phyloP scores from a whole-genome alignment of 2,113 vertebrate species.

The Daubentonia madagascariensis region DNA sequence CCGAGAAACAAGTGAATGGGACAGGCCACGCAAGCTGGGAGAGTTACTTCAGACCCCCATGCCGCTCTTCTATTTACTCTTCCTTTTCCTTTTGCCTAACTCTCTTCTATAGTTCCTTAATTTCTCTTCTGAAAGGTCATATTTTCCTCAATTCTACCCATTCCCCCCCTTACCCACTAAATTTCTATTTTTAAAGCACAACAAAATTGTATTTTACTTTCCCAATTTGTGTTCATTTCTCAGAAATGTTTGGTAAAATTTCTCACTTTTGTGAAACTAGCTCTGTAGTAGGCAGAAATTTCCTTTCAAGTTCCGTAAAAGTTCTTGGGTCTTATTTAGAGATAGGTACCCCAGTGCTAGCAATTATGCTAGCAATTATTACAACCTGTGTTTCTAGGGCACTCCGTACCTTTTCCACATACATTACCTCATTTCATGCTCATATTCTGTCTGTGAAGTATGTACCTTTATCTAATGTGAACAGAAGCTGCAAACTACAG shows the following conservation, averaged over 20 bases:
- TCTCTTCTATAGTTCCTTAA: background rate
- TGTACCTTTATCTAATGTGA: background rate
- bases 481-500: background rate
- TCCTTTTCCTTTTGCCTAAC: background rate
- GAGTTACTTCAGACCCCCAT: background rate
- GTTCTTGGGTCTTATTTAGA: background rate
- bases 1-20: background rate
- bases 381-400: background rate
- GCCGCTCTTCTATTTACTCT: background rate
- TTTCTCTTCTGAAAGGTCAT: background rate
- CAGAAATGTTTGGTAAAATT: background rate
- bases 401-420: background rate
- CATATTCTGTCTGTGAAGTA: background rate
- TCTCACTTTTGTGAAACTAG: conserved; percentile 12
- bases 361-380: too few relatives aligned
- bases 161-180: background rate
- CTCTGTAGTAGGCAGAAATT: background rate
- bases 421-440: background rate
- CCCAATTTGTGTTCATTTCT: background rate
- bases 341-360: background rate
- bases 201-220: background rate
- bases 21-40: background rate
- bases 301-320: background rate
- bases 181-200: background rate
- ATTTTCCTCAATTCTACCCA: background rate